A percentile compares a stretch with the other conserved stretches of the same genome.
phyloP scores from a whole-genome alignment of 2,113 vertebrate genomes.

The Equus przewalskii region DNA sequence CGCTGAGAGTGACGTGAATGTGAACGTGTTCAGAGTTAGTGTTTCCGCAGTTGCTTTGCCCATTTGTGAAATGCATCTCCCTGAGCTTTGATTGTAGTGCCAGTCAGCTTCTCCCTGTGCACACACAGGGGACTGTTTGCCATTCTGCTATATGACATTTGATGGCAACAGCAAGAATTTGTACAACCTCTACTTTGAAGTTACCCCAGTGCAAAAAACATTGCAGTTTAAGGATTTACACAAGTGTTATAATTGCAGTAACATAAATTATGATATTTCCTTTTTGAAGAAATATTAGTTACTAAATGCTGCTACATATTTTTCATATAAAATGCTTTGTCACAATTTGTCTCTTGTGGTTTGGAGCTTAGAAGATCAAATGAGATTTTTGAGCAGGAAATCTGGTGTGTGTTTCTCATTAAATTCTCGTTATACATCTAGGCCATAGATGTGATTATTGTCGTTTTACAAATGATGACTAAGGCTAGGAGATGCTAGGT shows the following conservation, averaged over 20 bases:
- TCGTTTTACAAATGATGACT: background rate
- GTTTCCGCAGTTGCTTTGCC: background rate
- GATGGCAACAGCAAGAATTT: background rate
- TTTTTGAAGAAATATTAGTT: background rate
- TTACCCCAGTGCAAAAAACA: background rate
- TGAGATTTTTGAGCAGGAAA: background rate
- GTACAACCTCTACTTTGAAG: background rate
- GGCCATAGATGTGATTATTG: background rate
- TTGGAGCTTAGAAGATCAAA: constrained; percentile 22
- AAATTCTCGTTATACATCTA: background rate
- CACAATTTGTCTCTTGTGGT: background rate
- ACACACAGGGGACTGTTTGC: background rate
- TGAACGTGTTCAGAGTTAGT: background rate
- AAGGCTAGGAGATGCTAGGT: background rate
- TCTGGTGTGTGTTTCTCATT: background rate
- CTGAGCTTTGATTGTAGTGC: background rate
- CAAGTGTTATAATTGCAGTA: background rate
- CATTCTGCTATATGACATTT: background rate
- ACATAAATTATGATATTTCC: background rate
- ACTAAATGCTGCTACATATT: background rate
- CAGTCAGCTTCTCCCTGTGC: background rate
- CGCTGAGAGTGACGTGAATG: constrained; percentile 34
- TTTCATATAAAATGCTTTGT: background rate
- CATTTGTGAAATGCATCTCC: background rate
- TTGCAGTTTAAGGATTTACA: background rate